Percentiles rank a stretch among this genome's conserved stretches.
Conservation (phyloP, 2,113 vertebrate species). For the Notothenia rossii region DNA sequence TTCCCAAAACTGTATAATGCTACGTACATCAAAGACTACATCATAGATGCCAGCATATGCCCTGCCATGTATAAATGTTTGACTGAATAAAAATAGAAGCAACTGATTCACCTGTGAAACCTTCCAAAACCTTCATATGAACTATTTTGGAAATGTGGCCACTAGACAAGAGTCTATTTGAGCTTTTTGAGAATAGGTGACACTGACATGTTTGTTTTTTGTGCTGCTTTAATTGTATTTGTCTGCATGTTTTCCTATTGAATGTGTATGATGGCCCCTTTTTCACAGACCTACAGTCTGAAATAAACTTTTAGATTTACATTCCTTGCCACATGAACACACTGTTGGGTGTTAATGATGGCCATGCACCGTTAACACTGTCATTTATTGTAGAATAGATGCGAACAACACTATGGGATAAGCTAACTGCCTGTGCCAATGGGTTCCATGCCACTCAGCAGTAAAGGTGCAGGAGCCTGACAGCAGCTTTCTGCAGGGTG, state of each 20-base stretch:
- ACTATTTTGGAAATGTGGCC: neutral
- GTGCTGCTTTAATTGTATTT: neutral
- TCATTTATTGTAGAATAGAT: slow-evolving; percentile 21
- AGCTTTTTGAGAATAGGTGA: neutral
- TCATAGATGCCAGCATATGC: neutral
- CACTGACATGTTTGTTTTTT: neutral
- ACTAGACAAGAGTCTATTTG: no score
- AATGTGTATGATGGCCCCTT: neutral
- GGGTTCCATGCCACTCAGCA: slow-evolving; percentile 1
- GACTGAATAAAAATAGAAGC: neutral
- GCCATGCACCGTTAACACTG: neutral
- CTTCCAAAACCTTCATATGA: neutral
- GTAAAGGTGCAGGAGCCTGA: slow-evolving; percentile 11
- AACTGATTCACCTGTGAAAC: neutral
- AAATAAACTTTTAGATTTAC: neutral
- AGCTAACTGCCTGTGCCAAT: slow-evolving; percentile 11
- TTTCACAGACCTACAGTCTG: neutral
- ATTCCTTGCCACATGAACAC: neutral
- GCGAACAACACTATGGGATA: slow-evolving; percentile 10
- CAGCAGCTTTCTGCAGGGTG: slow-evolving; percentile 23
- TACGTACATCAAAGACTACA: neutral
- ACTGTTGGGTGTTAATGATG: neutral
- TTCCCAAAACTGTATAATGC: neutral
- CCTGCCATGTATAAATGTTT: no score
- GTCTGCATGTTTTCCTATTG: neutral